Percentiles rank a stretch among this genome's conserved stretches.
These are phyloP conservation scores for Mesoligia furuncula DNA, from an alignment of 2,888 invertebrate species.

Conservation along the genomic window DNA sequence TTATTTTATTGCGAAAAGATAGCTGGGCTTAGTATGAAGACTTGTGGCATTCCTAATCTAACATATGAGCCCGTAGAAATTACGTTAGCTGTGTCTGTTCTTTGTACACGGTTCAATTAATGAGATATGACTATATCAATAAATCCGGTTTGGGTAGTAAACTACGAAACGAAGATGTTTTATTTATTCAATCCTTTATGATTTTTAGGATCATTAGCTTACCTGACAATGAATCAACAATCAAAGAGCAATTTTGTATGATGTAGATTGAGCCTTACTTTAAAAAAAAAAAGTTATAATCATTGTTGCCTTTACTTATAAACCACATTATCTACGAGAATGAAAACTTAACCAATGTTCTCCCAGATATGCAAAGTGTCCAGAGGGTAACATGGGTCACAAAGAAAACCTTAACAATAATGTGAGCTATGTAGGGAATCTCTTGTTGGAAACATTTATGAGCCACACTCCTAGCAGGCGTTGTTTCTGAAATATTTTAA, in stretches of 20 bases:
- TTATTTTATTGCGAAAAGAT: background rate
- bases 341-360: constrained; percentile 25
- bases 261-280: no score
- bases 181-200: background rate
- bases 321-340: constrained; percentile 6
- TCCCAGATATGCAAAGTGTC: constrained; percentile 34
- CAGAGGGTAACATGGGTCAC: constrained; percentile 35
- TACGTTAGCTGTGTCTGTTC: background rate
- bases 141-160: background rate
- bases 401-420: constrained; percentile 49
- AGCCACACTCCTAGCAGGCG: constrained; percentile 8
- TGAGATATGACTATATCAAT: background rate
- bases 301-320: background rate
- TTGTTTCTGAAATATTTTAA: constrained; percentile 18
- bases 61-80: background rate
- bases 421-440: constrained; percentile 38
- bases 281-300: background rate
- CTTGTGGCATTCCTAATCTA: constrained; percentile 12
- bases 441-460: constrained; percentile 38
- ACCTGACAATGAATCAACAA: background rate
- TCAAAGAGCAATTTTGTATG: no score
- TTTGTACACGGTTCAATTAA: background rate
- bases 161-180: background rate
- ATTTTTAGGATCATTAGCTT: background rate
- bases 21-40: background rate